Base-by-base conservation (phyloP, 2,888 invertebrate genomes). In the Tipula lateralis region DNA sequence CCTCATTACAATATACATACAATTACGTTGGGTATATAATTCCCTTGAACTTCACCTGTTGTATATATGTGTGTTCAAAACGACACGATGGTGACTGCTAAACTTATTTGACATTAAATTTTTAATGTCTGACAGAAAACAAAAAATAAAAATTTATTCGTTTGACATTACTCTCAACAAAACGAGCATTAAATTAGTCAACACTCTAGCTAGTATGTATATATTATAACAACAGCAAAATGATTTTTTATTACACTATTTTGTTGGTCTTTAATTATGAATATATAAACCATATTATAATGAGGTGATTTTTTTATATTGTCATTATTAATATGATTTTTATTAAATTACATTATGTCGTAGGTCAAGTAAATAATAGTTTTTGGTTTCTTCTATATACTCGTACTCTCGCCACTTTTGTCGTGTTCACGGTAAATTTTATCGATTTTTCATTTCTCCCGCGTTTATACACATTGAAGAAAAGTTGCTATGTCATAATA, bases 231-330 rank as follows among this genome's bases (percentile, higher is more conserved):
- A 66, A 9, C 66, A 66, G 9, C 6, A 9, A 50, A 50, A 66
- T 19, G 1, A 24, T 66, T 66, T 66, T 66, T 66, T 66, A 66
- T 66, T 66, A 66, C 66, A 66, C 66, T 66, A 66, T 66, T 66
- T 66, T 66, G 66, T 66, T 66, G 66, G 66, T 66, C 66, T 66
- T 66, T 66, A 66, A 66, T 66, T 66, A 66, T 66, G 66, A 66
- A 66, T 50, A 50, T 16, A 19, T 50, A 50, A 50, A 50, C 44
- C 44, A 16, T 1, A 66, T 9, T 24, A 66, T 66, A 66, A 66
- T 66, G 66, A 66, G 66, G 66, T 66, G 66, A 66, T 66, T 66
- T 66, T 66, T 66, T 50, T 50, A 50, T 50, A 50, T 16, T 50
- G 44, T 50, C 44, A 50, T 50, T 50, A 50, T 50, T 66, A 66